Evolutionary conservation across 2,888 invertebrate species (phyloP).

Genomic region (Drosophila meridionalis): DNA sequence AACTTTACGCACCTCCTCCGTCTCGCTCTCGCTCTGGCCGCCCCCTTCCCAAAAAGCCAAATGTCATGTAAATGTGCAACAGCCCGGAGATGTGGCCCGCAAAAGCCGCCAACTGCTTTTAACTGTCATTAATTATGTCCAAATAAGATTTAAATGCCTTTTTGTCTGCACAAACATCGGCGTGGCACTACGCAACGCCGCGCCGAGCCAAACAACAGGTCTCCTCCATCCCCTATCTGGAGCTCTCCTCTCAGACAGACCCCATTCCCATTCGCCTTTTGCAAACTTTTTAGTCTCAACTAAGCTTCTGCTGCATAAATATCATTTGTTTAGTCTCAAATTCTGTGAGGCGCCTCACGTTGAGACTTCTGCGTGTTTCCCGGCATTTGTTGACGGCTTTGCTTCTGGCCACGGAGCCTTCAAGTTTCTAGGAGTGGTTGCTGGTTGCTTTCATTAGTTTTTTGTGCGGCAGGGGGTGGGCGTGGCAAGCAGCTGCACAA

Average conservation of each 20-base stretch:
- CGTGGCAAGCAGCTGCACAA: slow-evolving; percentile 61
- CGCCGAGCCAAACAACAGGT: slow-evolving; percentile 15
- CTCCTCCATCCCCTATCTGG: not conserved
- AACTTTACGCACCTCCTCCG: slow-evolving; percentile 44
- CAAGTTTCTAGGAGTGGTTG: slow-evolving; percentile 18
- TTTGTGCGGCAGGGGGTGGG: not conserved
- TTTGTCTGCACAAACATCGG: slow-evolving; percentile 77
- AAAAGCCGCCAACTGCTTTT: slow-evolving; percentile 79
- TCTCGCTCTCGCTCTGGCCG: not conserved
- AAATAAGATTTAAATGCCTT: slow-evolving; percentile 81
- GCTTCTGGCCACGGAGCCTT: slow-evolving; percentile 8
- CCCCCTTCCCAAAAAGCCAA: slow-evolving; percentile 39
- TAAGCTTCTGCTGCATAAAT: slow-evolving; percentile 72
- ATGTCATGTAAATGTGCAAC: slow-evolving; percentile 79
- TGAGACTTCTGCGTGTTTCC: slow-evolving; percentile 63
- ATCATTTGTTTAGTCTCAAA: slow-evolving; percentile 67
- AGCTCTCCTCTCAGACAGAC: slow-evolving; percentile 1
- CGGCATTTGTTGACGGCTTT: slow-evolving; percentile 37
- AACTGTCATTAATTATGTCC: slow-evolving; percentile 83
- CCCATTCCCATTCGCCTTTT: not conserved
- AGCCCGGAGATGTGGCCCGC: slow-evolving; percentile 62
- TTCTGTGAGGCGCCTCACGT: slow-evolving; percentile 39
- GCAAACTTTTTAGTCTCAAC: slow-evolving; percentile 64
- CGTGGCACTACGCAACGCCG: slow-evolving; percentile 35
- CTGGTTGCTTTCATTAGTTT: slow-evolving; percentile 1